These are phyloP conservation scores for Eledone cirrhosa DNA, from an alignment of 2,888 invertebrate genomes.

Conservation along the genomic window DNA sequence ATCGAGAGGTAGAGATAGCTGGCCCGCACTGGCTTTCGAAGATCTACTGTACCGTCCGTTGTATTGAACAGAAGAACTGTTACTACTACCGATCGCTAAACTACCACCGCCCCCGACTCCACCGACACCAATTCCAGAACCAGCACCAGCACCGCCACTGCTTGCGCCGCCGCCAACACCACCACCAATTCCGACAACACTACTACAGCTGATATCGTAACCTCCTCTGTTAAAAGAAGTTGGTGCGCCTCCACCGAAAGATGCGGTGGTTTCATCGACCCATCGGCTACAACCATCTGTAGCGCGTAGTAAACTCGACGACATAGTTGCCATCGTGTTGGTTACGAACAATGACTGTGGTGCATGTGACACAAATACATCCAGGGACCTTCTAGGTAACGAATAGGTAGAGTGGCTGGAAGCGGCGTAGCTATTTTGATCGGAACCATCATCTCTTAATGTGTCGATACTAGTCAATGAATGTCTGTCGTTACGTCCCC, in stretches of 20 bases:
- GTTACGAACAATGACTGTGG: neutral
- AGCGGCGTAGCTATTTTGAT: conserved; percentile 35
- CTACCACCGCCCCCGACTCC: neutral
- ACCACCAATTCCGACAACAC: too few relatives aligned
- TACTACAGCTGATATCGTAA: neutral
- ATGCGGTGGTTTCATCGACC: too few relatives aligned
- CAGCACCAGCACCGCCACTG: neutral
- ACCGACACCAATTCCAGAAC: too few relatives aligned
- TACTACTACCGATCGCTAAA: neutral
- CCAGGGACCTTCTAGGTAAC: conserved; percentile 34
- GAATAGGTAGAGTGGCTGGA: conserved; percentile 36
- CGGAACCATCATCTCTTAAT: conserved; percentile 21
- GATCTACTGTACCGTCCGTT: conserved; percentile 21
- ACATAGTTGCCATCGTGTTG: neutral
- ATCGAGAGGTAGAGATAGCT: conserved; percentile 17
- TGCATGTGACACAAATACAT: conserved; percentile 27
- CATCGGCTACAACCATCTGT: neutral
- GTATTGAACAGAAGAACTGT: neutral
- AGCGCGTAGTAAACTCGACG: neutral
- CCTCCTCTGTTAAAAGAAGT: neutral
- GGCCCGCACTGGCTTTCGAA: conserved; percentile 21
- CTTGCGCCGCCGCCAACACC: neutral
- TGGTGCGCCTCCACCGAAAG: neutral
- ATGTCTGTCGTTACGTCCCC: conserved; percentile 23
- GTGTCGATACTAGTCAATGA: conserved; percentile 23